A percentile compares a stretch with the other conserved stretches of the same genome.
phyloP scores from a whole-genome alignment of 92 coral and sea anemone genomes.

The Palythoa grandiflora region DNA sequence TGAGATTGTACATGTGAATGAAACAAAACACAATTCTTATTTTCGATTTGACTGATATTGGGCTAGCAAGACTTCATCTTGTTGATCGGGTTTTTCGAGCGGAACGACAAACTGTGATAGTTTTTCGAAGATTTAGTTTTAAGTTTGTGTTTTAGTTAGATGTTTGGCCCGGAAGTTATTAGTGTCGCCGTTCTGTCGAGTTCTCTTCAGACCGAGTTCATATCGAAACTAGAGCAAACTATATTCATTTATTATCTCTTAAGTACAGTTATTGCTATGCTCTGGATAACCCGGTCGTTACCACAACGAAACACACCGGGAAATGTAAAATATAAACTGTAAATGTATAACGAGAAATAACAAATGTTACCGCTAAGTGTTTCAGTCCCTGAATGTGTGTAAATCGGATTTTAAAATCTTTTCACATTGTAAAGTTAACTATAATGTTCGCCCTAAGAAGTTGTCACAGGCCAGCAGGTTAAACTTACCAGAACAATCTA shows the following conservation, averaged over 20 bases:
- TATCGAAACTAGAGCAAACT: slow-evolving; percentile 19
- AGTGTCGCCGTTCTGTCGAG: background rate
- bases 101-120: slow-evolving; percentile 10
- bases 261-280: slow-evolving; percentile 8
- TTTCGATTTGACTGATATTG: slow-evolving; percentile 45
- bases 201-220: slow-evolving; percentile 1
- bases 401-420: slow-evolving; percentile 20
- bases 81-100: slow-evolving; percentile 3
- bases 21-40: slow-evolving; percentile 41
- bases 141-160: background rate
- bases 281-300: slow-evolving; percentile 27
- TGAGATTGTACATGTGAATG: slow-evolving; percentile 32
- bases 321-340: background rate
- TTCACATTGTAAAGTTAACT: background rate
- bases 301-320: slow-evolving; percentile 5
- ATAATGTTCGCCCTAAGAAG: background rate
- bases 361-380: background rate
- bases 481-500: background rate
- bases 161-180: slow-evolving; percentile 42
- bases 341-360: background rate
- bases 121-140: slow-evolving; percentile 9
- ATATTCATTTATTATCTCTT: background rate
- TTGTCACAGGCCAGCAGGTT: slow-evolving; percentile 12
- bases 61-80: slow-evolving; percentile 12
- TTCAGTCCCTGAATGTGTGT: background rate